Percentiles rank a stretch among this genome's conserved stretches.
phyloP scores from a whole-genome alignment of 2,797 vertebrate species.

The Chloroceryle inda region DNA sequence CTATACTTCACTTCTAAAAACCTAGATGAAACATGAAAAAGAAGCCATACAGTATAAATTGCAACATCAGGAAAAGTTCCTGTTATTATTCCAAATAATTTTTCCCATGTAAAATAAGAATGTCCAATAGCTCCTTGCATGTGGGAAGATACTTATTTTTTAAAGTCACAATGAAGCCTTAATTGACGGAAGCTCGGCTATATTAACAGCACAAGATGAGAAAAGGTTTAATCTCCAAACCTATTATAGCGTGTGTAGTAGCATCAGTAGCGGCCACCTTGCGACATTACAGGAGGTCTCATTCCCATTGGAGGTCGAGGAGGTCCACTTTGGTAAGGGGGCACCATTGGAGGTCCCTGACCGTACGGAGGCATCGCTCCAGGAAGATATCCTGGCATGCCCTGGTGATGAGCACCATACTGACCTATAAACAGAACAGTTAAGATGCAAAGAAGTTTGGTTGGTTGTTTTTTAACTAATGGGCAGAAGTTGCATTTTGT shows the following conservation, averaged over 20 bases:
- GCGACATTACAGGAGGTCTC: slow-evolving; percentile 99
- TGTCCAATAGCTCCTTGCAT: slow-evolving; percentile 91
- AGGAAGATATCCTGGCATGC: slow-evolving; percentile 95
- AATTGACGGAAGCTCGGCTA: slow-evolving; percentile 88
- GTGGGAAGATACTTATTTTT: slow-evolving; percentile 84
- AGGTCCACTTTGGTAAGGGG: slow-evolving; percentile 94
- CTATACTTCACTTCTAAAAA: slow-evolving; percentile 99
- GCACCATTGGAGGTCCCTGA: slow-evolving; percentile 97
- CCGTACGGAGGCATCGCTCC: slow-evolving; percentile 96
- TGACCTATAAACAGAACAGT: slow-evolving; percentile 87
- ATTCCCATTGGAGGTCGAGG: slow-evolving; percentile 95
- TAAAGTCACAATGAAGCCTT: slow-evolving; percentile 87
- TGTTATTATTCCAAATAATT: slow-evolving; percentile 86
- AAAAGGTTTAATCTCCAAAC: slow-evolving; percentile 99
- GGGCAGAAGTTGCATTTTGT: background rate
- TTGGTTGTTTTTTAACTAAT: background rate
- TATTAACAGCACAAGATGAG: slow-evolving; percentile 97
- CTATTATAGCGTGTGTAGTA: slow-evolving; percentile 90
- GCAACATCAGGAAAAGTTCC: slow-evolving; percentile 89
- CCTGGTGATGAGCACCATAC: slow-evolving; percentile 95
- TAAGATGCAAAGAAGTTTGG: slow-evolving; percentile 41
- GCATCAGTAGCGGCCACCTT: slow-evolving; percentile 97
- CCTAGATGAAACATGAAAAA: slow-evolving; percentile 98
- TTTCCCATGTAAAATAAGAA: slow-evolving; percentile 88
- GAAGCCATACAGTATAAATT: slow-evolving; percentile 95